Conservation (phyloP, 92 coral and sea anemone genomes). For the Bergia puertoricense region DNA sequence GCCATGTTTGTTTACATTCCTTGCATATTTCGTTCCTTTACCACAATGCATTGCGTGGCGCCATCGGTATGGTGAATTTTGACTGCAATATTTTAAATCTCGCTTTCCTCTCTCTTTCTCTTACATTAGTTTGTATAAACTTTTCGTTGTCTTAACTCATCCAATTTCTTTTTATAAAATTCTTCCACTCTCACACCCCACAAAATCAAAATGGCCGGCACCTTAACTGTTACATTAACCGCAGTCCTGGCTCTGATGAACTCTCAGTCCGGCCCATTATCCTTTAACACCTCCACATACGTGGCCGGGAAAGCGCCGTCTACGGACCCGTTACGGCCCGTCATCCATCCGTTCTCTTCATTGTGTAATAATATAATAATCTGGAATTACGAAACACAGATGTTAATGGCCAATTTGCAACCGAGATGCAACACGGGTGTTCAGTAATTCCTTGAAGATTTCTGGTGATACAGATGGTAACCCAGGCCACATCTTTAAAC, state of each 20-base stretch:
- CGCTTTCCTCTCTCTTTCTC: background rate
- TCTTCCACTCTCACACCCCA: background rate
- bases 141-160: background rate
- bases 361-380: constrained; percentile 74
- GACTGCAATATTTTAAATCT: too few species aligned
- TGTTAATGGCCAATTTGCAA: background rate
- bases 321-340: constrained; percentile 80
- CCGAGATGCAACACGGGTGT: background rate
- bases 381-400: constrained; percentile 40
- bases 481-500: too few species aligned
- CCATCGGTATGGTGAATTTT: too few species aligned
- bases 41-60: too few species aligned
- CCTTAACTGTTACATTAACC: background rate
- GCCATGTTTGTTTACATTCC: too few species aligned
- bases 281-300: constrained; percentile 72
- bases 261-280: constrained; percentile 63
- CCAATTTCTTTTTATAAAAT: too few species aligned
- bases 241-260: background rate
- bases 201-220: background rate
- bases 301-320: constrained; percentile 97
- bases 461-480: too few species aligned
- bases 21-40: too few species aligned
- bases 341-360: constrained; percentile 98
- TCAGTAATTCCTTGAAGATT: background rate
- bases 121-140: background rate